These are phyloP conservation scores for Amazona vittata DNA, from an alignment of 2,113 vertebrate genomes.

Conservation along the genomic window DNA sequence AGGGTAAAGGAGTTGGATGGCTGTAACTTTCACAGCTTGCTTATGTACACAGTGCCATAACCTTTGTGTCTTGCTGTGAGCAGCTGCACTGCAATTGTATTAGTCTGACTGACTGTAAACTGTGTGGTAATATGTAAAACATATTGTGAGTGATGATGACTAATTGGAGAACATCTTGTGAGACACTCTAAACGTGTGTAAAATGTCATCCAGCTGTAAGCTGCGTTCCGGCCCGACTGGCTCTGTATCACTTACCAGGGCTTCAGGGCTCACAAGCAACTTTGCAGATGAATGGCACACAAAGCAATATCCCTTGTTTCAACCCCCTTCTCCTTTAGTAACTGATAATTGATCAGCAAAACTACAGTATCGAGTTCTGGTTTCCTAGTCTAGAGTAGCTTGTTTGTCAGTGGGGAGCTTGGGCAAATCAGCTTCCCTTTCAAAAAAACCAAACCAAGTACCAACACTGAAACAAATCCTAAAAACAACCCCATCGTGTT, in stretches of 20 bases:
- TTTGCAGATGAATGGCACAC: not conserved
- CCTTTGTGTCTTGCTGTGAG: conserved; percentile 73
- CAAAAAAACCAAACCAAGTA: not conserved
- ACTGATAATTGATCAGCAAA: not conserved
- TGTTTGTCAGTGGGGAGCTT: not conserved
- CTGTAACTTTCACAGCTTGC: conserved; percentile 75
- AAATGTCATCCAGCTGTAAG: conserved; percentile 72
- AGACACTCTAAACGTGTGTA: conserved; percentile 52
- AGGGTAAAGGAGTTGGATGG: conserved; percentile 61
- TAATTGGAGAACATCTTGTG: conserved; percentile 61
- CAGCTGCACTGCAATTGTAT: conserved; percentile 71
- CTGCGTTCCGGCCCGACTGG: not conserved
- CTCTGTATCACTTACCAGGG: not conserved
- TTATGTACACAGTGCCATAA: conserved; percentile 70
- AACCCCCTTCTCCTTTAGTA: not conserved
- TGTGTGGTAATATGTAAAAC: conserved; percentile 61
- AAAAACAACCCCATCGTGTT: not conserved
- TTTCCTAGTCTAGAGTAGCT: not conserved
- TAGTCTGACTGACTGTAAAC: conserved; percentile 68
- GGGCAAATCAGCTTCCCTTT: not conserved
- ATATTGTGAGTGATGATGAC: conserved; percentile 62
- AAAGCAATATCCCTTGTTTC: not conserved
- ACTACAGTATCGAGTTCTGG: not conserved
- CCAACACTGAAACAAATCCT: not conserved
- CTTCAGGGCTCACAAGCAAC: not conserved